Conservation (phyloP, 2,113 vertebrate genomes). For the Perca fluviatilis region DNA sequence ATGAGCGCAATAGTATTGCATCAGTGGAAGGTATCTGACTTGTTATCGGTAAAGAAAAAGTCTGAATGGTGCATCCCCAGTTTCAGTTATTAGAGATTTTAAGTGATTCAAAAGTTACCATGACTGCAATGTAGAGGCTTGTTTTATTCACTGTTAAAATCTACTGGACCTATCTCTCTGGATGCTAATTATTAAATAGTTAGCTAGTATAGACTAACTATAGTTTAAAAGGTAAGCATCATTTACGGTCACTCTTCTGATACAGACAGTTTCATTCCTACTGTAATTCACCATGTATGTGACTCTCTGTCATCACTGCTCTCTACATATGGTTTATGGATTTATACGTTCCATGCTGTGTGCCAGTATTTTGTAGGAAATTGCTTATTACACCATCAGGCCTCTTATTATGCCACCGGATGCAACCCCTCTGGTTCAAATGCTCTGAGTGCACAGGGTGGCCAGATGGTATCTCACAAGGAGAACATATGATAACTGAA, state of each 20-base stretch:
- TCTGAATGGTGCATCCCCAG: not conserved
- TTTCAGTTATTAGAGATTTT: not conserved
- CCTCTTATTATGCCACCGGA: constrained; percentile 49
- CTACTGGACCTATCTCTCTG: not conserved
- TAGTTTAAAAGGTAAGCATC: too few species aligned
- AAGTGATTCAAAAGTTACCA: too few species aligned
- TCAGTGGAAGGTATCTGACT: too few species aligned
- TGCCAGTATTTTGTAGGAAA: constrained; percentile 52
- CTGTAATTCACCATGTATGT: not conserved
- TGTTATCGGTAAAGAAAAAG: too few species aligned
- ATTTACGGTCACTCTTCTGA: not conserved
- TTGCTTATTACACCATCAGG: constrained; percentile 52
- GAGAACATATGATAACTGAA: constrained; percentile 51
- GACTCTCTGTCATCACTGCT: not conserved
- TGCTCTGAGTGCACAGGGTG: constrained; percentile 15
- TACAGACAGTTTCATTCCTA: not conserved
- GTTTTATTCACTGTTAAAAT: not conserved
- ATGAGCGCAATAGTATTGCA: too few species aligned
- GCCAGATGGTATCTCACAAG: constrained; percentile 66
- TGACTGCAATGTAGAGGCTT: not conserved
- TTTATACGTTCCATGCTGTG: not conserved
- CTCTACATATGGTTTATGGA: constrained; percentile 18
- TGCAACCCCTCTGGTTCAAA: constrained; percentile 39
- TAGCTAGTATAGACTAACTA: too few species aligned
- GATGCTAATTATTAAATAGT: not conserved